Percentiles rank a stretch among this genome's conserved stretches.
These are phyloP conservation scores for Oplegnathus fasciatus DNA, from an alignment of 2,113 vertebrate genomes.

Conservation along the genomic window DNA sequence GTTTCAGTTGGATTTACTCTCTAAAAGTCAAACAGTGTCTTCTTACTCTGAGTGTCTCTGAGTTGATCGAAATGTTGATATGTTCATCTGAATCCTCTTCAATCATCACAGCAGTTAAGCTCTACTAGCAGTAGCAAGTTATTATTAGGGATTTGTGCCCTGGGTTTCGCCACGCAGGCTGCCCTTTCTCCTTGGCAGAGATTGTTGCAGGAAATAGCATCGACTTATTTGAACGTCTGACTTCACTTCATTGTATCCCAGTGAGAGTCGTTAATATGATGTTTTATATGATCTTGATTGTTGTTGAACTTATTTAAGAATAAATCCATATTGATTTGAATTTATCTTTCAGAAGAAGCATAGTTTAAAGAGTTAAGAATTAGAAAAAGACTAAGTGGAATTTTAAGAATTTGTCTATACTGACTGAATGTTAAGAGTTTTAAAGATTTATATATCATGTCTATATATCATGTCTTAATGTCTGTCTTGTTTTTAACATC, in stretches of 20 bases:
- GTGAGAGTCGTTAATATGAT: not conserved
- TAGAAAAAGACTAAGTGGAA: too few species aligned
- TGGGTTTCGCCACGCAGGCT: not conserved
- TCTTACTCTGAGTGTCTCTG: too few species aligned
- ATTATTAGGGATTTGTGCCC: too few species aligned
- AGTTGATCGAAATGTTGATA: not conserved
- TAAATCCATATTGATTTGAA: too few species aligned
- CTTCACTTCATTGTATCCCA: too few species aligned
- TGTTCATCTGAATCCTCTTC: not conserved
- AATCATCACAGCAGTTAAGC: not conserved
- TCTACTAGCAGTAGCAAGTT: not conserved
- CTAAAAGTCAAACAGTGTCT: not conserved
- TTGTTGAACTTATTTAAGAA: not conserved
- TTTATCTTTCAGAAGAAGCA: too few species aligned
- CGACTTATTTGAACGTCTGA: too few species aligned
- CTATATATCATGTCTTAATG: not conserved
- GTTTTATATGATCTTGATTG: not conserved
- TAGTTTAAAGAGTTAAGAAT: too few species aligned
- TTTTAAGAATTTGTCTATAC: too few species aligned
- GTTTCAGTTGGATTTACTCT: not conserved
- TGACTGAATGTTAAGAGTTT: not conserved
- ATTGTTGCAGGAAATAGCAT: not conserved
- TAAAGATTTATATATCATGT: not conserved
- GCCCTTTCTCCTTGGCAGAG: not conserved
- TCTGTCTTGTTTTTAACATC: too few species aligned